Percentiles rank a stretch among this genome's conserved stretches.
These are phyloP conservation scores for Tribolium madens DNA, from an alignment of 1,140 invertebrate species.

Conservation along the genomic window DNA sequence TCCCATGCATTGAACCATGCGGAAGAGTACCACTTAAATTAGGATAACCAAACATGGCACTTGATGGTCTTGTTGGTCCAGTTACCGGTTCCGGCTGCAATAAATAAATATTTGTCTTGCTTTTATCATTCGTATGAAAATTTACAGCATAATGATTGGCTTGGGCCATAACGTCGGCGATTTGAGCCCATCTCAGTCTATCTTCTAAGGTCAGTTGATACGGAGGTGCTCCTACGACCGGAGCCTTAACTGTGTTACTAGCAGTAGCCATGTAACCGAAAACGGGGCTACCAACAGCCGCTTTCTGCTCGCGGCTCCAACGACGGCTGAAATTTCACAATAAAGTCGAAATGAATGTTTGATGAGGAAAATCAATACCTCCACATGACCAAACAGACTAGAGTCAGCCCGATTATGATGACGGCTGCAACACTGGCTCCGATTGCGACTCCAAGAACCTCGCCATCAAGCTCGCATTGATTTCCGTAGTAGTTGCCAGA, in stretches of 20 bases:
- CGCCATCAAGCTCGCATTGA: slow-evolving; percentile 91
- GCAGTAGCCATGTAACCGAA: slow-evolving; percentile 82
- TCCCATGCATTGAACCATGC: slow-evolving; percentile 71
- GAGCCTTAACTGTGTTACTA: slow-evolving; percentile 77
- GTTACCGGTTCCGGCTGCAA: slow-evolving; percentile 74
- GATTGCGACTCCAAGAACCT: slow-evolving; percentile 90
- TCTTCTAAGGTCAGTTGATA: slow-evolving; percentile 81
- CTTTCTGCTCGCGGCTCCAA: slow-evolving; percentile 89
- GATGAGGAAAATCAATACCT: slow-evolving; percentile 70
- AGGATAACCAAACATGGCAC: slow-evolving; percentile 84
- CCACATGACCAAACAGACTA: slow-evolving; percentile 91
- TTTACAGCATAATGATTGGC: slow-evolving; percentile 86
- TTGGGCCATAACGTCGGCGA: slow-evolving; percentile 85
- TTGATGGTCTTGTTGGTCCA: slow-evolving; percentile 81
- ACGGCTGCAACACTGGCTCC: slow-evolving; percentile 89
- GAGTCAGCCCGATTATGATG: slow-evolving; percentile 87
- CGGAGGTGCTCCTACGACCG: slow-evolving; percentile 73
- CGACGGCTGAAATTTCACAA: slow-evolving; percentile 73
- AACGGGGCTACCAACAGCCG: slow-evolving; percentile 80
- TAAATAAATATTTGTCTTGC: slow-evolving; percentile 31
- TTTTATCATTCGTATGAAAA: not conserved
- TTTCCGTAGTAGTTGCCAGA: slow-evolving; percentile 87
- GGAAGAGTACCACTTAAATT: slow-evolving; percentile 65
- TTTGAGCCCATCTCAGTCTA: slow-evolving; percentile 84
- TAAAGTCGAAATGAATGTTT: not conserved